These are phyloP conservation scores for Dynastes hyllus DNA, from an alignment of 2,888 invertebrate species.

Conservation along the genomic window DNA sequence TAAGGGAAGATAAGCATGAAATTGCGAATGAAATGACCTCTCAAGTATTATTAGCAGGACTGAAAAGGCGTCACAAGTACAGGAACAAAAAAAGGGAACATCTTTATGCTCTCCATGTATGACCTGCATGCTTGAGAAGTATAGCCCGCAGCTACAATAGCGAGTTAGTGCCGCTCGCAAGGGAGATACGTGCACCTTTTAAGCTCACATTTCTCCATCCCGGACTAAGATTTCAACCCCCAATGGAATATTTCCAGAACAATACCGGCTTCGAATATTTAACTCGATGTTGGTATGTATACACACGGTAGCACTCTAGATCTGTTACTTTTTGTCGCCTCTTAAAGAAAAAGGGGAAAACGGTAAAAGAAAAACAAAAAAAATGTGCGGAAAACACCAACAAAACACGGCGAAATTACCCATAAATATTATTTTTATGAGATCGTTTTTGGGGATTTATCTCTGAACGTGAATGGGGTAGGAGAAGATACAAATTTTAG, in stretches of 20 bases:
- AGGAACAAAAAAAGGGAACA: no score
- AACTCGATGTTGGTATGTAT: background rate
- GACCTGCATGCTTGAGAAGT: no score
- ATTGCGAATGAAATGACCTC: background rate
- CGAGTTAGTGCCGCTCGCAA: no score
- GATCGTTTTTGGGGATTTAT: slow-evolving; percentile 21
- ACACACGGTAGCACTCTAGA: background rate
- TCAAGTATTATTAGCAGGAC: background rate
- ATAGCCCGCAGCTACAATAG: no score
- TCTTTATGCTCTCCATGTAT: no score
- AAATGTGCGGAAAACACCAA: background rate
- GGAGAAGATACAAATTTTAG: background rate
- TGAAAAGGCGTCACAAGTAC: background rate
- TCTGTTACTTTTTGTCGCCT: background rate
- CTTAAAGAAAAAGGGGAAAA: background rate
- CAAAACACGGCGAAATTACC: slow-evolving; percentile 14
- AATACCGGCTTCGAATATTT: background rate
- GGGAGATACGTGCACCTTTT: slow-evolving; percentile 11
- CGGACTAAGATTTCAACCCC: slow-evolving; percentile 11
- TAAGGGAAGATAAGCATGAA: slow-evolving; percentile 2
- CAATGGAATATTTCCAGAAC: background rate
- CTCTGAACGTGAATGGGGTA: background rate
- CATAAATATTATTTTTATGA: slow-evolving; percentile 29
- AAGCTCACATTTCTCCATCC: slow-evolving; percentile 14
- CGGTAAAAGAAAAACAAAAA: background rate